These are phyloP conservation scores for Strigamia maritima DNA, from an alignment of 2,888 invertebrate genomes.

Conservation along the genomic window DNA sequence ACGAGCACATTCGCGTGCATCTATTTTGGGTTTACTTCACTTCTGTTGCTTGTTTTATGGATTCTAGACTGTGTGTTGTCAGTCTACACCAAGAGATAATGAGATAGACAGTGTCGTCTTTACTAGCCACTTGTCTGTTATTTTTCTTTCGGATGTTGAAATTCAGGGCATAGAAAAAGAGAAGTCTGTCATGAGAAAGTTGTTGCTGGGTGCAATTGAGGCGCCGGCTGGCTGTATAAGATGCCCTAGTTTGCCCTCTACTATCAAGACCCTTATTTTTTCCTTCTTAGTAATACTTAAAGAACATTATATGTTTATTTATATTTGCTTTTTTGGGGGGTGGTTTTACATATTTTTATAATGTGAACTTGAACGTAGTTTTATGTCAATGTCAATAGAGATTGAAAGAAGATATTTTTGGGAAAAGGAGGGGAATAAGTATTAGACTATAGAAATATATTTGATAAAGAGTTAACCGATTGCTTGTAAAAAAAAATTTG, in stretches of 20 bases:
- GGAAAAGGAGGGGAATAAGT: background rate
- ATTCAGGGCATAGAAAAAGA: slow-evolving; percentile 23
- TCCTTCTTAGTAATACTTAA: background rate
- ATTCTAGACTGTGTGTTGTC: background rate
- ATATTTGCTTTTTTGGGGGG: background rate
- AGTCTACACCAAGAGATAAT: background rate
- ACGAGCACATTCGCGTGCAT: background rate
- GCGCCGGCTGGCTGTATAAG: slow-evolving; percentile 10
- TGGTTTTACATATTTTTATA: background rate
- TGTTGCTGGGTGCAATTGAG: slow-evolving; percentile 13
- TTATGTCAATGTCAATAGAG: background rate
- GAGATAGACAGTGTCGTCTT: background rate
- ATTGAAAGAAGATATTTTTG: background rate
- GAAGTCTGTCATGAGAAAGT: slow-evolving; percentile 22
- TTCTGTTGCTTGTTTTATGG: background rate
- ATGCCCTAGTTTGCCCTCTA: slow-evolving; percentile 21
- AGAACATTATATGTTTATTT: slow-evolving; percentile 15
- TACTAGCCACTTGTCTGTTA: slow-evolving; percentile 14
- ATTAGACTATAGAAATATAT: background rate
- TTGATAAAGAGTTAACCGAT: background rate
- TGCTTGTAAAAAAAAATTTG: background rate
- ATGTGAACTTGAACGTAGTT: background rate
- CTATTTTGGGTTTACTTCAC: background rate
- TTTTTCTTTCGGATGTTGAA: background rate
- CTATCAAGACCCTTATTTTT: slow-evolving; percentile 8